Base-by-base conservation (phyloP, 2,888 invertebrate genomes). In the Stenotaenia linearis region DNA sequence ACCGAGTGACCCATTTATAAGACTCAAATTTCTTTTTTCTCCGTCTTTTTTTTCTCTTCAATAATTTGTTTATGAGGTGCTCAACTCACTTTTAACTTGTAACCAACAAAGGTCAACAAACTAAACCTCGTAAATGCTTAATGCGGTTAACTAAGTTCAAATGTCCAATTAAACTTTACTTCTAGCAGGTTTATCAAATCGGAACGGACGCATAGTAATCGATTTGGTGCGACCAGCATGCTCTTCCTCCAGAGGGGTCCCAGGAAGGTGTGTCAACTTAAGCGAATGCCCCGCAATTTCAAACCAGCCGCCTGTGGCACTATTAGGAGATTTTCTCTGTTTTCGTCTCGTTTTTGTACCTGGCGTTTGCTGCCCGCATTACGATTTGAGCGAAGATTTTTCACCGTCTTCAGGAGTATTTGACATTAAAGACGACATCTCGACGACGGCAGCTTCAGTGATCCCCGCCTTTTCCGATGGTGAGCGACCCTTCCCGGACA, bases 341-440 rank as follows among this genome's bases (percentile, higher is more conserved):
- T 96, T 96, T 85, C 95, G 96, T 87, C 94, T 93, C 81, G 88
- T 96, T 0, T 95, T 96, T 84, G 93, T 94, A 1, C 96, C 96
- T 0, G 96, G 96, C 0, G 96, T 96, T 1, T 96, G 96, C 85
- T 96, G 96, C 86, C 96, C 96, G 32, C 10, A 35, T 18, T 37
- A 69, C 28, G 69, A 69, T n/a, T 25, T 69, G 69, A 69, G 12
- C n/a, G 69, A 69, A 69, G 69, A 69, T n/a, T 28, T 69, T 69
- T 10, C 25, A 2, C 23, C 69, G 10, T 25, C 69, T 12, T 69
- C 69, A 28, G 10, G 28, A 25, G 23, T 28, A n/a, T 69, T 69
- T 28, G 25, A 12, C 15, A 69, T 50, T 18, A 50, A 50, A 50
- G 50, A 50, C 2, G 3, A n/a, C 3, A 50, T 6, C 18, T 18